Evolutionary conservation across 2,888 invertebrate species (phyloP).

Genomic region (Carpatolechia fugitivella): DNA sequence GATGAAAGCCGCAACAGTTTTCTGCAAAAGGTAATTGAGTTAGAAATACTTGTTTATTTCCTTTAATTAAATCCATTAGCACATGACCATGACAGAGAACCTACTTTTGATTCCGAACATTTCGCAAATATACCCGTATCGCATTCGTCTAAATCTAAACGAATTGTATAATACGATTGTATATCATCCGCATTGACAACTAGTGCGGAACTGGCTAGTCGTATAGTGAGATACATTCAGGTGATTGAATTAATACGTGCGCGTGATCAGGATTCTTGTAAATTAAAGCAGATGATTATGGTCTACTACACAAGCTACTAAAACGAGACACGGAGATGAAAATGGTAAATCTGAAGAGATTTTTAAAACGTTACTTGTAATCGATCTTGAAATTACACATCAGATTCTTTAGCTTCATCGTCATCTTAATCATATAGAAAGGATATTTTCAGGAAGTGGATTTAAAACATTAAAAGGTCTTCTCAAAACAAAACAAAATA

Average conservation of each 20-base stretch:
- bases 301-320: not conserved
- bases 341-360: not conserved
- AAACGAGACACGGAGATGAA: not conserved
- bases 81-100: not conserved
- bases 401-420: no score
- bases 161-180: slow-evolving; percentile 44
- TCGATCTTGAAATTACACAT: not conserved
- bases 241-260: not conserved
- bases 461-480: no score
- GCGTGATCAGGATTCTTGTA: not conserved
- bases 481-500: no score
- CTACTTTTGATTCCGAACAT: slow-evolving; percentile 28
- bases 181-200: slow-evolving; percentile 37
- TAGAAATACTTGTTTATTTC: not conserved
- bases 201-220: slow-evolving; percentile 39
- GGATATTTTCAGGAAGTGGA: no score
- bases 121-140: slow-evolving; percentile 34
- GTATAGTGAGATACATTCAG: slow-evolving; percentile 3
- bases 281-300: not conserved
- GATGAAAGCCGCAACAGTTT: no score
- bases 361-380: not conserved
- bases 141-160: slow-evolving; percentile 34
- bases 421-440: no score
- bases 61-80: not conserved
- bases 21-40: no score